These are phyloP conservation scores for Xylota segnis DNA, from an alignment of 2,888 invertebrate genomes.

Conservation along the genomic window DNA sequence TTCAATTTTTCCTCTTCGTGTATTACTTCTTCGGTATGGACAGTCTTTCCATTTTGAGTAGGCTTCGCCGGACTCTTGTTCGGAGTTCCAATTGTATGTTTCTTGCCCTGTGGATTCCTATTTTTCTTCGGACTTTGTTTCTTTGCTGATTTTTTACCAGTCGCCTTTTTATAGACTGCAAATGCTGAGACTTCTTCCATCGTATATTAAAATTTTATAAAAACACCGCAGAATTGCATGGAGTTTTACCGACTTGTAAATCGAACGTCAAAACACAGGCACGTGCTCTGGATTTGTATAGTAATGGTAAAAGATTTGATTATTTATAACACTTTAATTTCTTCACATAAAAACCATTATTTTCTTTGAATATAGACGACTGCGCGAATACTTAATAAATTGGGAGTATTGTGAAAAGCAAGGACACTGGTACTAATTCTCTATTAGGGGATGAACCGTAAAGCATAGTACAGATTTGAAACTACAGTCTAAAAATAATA, in stretches of 20 bases:
- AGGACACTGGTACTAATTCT: too few relatives aligned
- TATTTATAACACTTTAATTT: conserved; percentile 6
- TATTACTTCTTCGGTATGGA: neutral
- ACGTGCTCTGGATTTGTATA: conserved; percentile 24
- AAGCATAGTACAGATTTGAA: too few relatives aligned
- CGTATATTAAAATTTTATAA: neutral
- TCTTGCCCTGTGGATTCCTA: conserved; percentile 19
- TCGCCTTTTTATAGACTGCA: conserved; percentile 70
- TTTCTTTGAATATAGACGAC: too few relatives aligned
- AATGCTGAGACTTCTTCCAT: conserved; percentile 77
- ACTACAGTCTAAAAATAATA: too few relatives aligned
- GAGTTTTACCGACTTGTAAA: neutral
- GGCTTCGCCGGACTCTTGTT: neutral
- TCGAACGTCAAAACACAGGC: conserved; percentile 26
- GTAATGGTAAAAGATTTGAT: neutral
- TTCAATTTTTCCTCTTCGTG: too few relatives aligned
- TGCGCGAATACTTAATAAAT: too few relatives aligned
- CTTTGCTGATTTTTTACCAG: conserved; percentile 47
- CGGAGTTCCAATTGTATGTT: neutral
- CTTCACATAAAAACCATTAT: too few relatives aligned
- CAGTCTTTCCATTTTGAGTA: conserved; percentile 12
- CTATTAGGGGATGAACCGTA: too few relatives aligned
- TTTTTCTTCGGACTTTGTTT: conserved; percentile 36
- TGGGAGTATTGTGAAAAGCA: too few relatives aligned
- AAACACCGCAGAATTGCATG: neutral